Percentiles rank a stretch among this genome's conserved stretches.
phyloP scores from a whole-genome alignment of 2,113 vertebrate genomes.

The Rhadina sibilatrix region DNA sequence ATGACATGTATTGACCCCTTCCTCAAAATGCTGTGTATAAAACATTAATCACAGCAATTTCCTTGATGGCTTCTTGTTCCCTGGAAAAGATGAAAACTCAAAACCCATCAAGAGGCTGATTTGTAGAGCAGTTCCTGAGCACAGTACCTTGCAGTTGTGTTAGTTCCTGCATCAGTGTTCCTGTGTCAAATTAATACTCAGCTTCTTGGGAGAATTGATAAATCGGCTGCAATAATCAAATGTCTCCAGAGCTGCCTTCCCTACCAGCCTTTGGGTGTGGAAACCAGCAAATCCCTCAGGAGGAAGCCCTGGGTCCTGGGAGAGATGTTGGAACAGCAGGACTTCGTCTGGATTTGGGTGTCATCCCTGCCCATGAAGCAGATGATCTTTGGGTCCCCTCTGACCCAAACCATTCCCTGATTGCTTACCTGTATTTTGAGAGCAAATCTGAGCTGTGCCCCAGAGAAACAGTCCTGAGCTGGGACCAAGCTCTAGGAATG shows the following conservation, averaged over 20 bases:
- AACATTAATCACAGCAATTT: background rate
- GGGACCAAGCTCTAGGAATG: background rate
- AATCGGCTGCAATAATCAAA: accelerated
- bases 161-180: background rate
- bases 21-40: background rate
- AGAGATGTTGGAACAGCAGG: background rate
- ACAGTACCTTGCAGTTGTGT: background rate
- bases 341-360: background rate
- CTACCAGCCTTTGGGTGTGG: background rate
- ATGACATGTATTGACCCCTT: background rate
- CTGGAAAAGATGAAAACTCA: background rate
- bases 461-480: background rate
- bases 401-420: background rate
- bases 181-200: background rate
- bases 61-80: background rate
- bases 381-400: background rate
- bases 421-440: background rate
- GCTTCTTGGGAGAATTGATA: background rate
- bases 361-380: background rate
- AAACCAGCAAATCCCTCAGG: background rate
- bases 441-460: background rate
- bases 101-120: background rate
- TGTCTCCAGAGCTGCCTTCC: background rate
- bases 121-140: background rate
- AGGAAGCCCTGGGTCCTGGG: background rate